A percentile compares a stretch with the other conserved stretches of the same genome.
Evolutionary conservation across 2,797 vertebrate species (phyloP).

Genomic region (Kryptolebias ocellatus): DNA sequence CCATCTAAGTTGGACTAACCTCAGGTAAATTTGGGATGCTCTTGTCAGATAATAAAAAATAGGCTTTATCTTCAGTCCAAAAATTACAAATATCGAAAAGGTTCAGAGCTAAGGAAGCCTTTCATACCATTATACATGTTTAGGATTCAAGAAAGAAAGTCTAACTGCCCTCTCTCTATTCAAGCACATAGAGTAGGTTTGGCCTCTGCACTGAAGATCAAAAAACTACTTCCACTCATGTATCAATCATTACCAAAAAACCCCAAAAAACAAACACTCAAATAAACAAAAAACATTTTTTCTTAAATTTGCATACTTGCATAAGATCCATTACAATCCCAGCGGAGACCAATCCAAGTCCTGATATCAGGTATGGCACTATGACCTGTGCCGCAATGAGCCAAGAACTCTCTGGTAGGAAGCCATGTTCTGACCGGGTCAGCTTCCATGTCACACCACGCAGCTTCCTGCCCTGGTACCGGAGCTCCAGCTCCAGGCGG

Average conservation of each 20-base stretch:
- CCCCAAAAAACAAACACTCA: too few relatives aligned
- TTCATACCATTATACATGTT: neutral
- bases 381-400: slow-evolving; percentile 85
- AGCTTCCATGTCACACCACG: slow-evolving; percentile 91
- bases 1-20: neutral
- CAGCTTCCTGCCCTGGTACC: slow-evolving; percentile 89
- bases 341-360: slow-evolving; percentile 88
- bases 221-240: neutral
- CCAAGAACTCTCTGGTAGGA: slow-evolving; percentile 87
- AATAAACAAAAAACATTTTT: neutral
- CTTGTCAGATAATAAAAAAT: too few relatives aligned
- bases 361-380: slow-evolving; percentile 87
- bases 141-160: neutral
- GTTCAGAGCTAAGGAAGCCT: neutral
- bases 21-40: neutral
- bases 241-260: neutral
- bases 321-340: slow-evolving; percentile 90
- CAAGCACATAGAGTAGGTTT: too few relatives aligned
- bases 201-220: too few relatives aligned
- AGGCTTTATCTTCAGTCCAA: too few relatives aligned
- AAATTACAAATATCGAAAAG: neutral
- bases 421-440: slow-evolving; percentile 84
- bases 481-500: slow-evolving; percentile 89
- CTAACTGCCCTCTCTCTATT: too few relatives aligned
- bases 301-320: slow-evolving; percentile 83